These are phyloP conservation scores for Gobius niger DNA, from an alignment of 2,113 vertebrate genomes.

Conservation along the genomic window DNA sequence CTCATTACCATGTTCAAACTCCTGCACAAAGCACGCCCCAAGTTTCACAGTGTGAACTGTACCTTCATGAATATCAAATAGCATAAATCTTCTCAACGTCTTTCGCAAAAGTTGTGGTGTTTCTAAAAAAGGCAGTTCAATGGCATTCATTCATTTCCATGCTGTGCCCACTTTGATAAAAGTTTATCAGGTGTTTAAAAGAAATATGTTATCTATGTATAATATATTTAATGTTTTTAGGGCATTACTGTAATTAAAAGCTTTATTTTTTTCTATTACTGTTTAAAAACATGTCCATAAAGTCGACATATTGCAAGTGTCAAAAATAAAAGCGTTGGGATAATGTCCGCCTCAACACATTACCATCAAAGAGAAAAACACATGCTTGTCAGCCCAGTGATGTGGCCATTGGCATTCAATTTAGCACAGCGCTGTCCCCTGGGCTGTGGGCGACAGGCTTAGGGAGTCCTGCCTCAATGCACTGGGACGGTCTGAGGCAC, in stretches of 20 bases:
- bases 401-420: constrained; percentile 37
- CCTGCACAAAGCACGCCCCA: neutral
- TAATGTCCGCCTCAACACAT: neutral
- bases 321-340: constrained; percentile 4
- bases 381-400: constrained; percentile 39
- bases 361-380: neutral
- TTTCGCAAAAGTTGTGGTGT: neutral
- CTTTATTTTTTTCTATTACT: neutral
- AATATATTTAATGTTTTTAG: too few relatives aligned
- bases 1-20: too few relatives aligned
- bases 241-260: too few relatives aligned
- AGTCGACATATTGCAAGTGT: neutral
- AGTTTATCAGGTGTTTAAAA: too few relatives aligned
- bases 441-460: constrained; percentile 34
- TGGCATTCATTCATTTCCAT: neutral
- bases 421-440: constrained; percentile 43
- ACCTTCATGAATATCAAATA: neutral
- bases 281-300: neutral
- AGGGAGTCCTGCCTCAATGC: constrained; percentile 38
- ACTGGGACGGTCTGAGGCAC: constrained; percentile 34
- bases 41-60: neutral
- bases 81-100: neutral
- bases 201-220: too few relatives aligned
- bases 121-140: neutral
- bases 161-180: neutral